These are phyloP conservation scores for Acromyrmex charruanus DNA, from an alignment of 1,140 invertebrate genomes.

Conservation along the genomic window DNA sequence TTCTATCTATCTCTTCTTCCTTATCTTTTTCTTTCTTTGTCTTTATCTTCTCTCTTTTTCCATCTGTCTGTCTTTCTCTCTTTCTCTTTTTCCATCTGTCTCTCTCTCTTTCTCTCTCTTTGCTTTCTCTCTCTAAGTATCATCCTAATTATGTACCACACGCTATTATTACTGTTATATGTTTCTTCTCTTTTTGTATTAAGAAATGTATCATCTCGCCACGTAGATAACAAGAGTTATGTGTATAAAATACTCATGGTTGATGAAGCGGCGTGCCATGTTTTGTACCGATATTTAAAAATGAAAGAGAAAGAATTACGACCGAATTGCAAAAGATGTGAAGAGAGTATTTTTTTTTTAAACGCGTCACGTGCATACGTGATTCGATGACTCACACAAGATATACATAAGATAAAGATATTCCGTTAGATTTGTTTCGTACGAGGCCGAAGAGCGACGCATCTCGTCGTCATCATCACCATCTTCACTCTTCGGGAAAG, in stretches of 20 bases:
- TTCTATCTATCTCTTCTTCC: neutral
- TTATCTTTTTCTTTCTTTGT: neutral
- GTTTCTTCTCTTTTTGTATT: slow-evolving; percentile 30
- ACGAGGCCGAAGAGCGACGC: slow-evolving; percentile 13
- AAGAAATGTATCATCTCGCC: slow-evolving; percentile 41
- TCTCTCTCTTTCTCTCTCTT: neutral
- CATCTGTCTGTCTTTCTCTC: neutral
- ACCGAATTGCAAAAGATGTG: slow-evolving; percentile 8
- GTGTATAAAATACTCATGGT: slow-evolving; percentile 68
- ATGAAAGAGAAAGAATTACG: neutral
- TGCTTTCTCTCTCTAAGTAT: slow-evolving; percentile 15
- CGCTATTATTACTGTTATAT: slow-evolving; percentile 39
- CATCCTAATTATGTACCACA: neutral
- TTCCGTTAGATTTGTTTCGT: slow-evolving; percentile 22
- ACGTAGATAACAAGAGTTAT: slow-evolving; percentile 58
- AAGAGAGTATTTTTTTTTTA: neutral
- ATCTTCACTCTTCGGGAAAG: slow-evolving; percentile 14
- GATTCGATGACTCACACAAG: slow-evolving; percentile 1
- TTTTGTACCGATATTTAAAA: slow-evolving; percentile 66
- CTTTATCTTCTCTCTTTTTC: neutral
- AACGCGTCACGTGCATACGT: neutral
- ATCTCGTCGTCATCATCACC: neutral
- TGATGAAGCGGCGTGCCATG: slow-evolving; percentile 74
- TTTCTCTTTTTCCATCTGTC: neutral
- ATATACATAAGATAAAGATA: neutral